These are phyloP conservation scores for Steatocranus sp. DNA, from an alignment of 2,797 vertebrate species.

Conservation along the genomic window DNA sequence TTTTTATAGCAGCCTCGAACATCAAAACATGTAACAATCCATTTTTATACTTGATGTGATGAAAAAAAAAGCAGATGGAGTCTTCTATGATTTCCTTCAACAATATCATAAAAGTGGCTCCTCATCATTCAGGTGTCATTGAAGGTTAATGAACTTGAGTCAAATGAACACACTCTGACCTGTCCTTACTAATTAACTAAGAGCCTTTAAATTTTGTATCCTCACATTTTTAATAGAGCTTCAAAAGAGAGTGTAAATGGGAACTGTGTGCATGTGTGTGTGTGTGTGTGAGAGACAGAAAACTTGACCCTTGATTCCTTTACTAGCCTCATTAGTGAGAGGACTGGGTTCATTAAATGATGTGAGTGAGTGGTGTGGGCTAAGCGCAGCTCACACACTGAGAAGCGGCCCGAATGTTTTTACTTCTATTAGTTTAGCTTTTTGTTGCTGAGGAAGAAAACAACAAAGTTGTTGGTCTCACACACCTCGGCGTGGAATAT, in stretches of 20 bases:
- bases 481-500: background rate
- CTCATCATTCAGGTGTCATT: background rate
- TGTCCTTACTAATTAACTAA: slow-evolving; percentile 48
- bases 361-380: slow-evolving; percentile 34
- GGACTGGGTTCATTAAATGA: slow-evolving; percentile 66
- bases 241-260: slow-evolving; percentile 22
- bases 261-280: background rate
- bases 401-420: slow-evolving; percentile 14
- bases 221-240: background rate
- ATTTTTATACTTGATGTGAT: background rate
- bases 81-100: background rate
- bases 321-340: slow-evolving; percentile 64
- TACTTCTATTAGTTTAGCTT: background rate
- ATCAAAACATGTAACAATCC: background rate
- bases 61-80: background rate
- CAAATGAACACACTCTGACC: slow-evolving; percentile 43
- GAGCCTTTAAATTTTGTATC: slow-evolving; percentile 27
- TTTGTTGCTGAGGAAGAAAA: background rate
- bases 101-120: slow-evolving; percentile 12
- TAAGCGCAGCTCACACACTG: slow-evolving; percentile 40
- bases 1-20: background rate
- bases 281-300: background rate
- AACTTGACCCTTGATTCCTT: slow-evolving; percentile 57
- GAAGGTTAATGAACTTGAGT: slow-evolving; percentile 51
- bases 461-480: background rate